A percentile compares a stretch with the other conserved stretches of the same genome.
Conservation (phyloP, 2,797 vertebrate species). For the Tokudaia tokunoshimensis region DNA sequence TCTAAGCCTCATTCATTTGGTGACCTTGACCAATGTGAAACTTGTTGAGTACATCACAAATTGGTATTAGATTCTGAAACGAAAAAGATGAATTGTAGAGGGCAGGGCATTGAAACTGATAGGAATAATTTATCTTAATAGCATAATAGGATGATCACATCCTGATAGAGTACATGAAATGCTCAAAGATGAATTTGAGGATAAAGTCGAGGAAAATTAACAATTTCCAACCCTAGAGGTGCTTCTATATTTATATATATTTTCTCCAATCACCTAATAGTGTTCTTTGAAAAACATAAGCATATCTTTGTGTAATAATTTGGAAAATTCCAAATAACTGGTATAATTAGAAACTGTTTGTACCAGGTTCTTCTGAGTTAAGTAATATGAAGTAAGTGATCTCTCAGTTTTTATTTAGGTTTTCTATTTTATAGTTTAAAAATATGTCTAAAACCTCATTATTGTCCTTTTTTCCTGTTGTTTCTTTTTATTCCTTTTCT, state of each 20-base stretch:
- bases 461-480: neutral
- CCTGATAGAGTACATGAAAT: neutral
- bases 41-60: slow-evolving; percentile 41
- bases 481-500: neutral
- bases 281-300: neutral
- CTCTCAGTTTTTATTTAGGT: neutral
- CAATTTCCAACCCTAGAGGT: slow-evolving; percentile 11
- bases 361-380: neutral
- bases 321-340: neutral
- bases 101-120: slow-evolving; percentile 43
- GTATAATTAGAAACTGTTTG: neutral
- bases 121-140: slow-evolving; percentile 71
- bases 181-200: slow-evolving; percentile 28
- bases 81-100: slow-evolving; percentile 57
- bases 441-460: neutral
- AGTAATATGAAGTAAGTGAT: neutral
- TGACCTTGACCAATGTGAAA: slow-evolving; percentile 62
- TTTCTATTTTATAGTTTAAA: neutral
- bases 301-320: neutral
- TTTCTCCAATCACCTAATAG: neutral
- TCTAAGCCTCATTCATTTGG: slow-evolving; percentile 65
- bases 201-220: slow-evolving; percentile 17
- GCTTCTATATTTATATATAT: neutral
- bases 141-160: slow-evolving; percentile 61
- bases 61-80: slow-evolving; percentile 40